A percentile compares a stretch with the other conserved stretches of the same genome.
Conservation (phyloP, 2,888 invertebrate species). For the Cheilosia pagana region DNA sequence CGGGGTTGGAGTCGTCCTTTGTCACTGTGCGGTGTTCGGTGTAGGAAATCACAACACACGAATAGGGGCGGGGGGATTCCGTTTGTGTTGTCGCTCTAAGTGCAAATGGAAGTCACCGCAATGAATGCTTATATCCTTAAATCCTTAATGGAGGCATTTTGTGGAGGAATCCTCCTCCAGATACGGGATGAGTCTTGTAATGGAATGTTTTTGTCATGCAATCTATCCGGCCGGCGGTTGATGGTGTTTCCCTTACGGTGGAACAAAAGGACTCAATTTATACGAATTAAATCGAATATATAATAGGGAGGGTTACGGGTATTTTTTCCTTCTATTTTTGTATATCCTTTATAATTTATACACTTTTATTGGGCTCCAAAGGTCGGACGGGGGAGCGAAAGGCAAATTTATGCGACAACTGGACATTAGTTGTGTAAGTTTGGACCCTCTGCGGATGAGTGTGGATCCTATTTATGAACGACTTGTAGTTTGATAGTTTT, state of each 20-base stretch:
- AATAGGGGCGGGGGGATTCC: too few relatives aligned
- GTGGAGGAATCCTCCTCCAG: slow-evolving; percentile 30
- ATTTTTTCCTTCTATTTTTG: slow-evolving; percentile 18
- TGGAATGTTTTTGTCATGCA: slow-evolving; percentile 74
- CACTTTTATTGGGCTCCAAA: slow-evolving; percentile 68
- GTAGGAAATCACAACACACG: slow-evolving; percentile 38
- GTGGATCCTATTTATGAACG: slow-evolving; percentile 52
- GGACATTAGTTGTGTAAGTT: slow-evolving; percentile 22
- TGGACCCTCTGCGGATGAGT: slow-evolving; percentile 4
- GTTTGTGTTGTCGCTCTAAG: slow-evolving; percentile 61
- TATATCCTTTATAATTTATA: slow-evolving; percentile 67
- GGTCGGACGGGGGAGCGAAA: slow-evolving; percentile 19
- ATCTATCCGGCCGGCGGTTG: slow-evolving; percentile 47
- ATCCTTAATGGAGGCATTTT: slow-evolving; percentile 65
- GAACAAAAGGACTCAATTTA: slow-evolving; percentile 73
- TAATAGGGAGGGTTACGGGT: slow-evolving; percentile 66
- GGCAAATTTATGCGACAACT: slow-evolving; percentile 66
- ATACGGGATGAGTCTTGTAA: slow-evolving; percentile 64
- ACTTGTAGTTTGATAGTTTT: slow-evolving; percentile 59
- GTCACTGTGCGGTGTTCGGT: background rate
- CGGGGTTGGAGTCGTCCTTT: slow-evolving; percentile 14
- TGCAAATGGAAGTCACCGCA: slow-evolving; percentile 68
- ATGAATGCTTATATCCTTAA: slow-evolving; percentile 68
- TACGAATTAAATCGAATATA: slow-evolving; percentile 73
- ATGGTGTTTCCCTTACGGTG: slow-evolving; percentile 32